Base-by-base conservation (phyloP, 2,113 vertebrate genomes). In the Phocoena phocoena region DNA sequence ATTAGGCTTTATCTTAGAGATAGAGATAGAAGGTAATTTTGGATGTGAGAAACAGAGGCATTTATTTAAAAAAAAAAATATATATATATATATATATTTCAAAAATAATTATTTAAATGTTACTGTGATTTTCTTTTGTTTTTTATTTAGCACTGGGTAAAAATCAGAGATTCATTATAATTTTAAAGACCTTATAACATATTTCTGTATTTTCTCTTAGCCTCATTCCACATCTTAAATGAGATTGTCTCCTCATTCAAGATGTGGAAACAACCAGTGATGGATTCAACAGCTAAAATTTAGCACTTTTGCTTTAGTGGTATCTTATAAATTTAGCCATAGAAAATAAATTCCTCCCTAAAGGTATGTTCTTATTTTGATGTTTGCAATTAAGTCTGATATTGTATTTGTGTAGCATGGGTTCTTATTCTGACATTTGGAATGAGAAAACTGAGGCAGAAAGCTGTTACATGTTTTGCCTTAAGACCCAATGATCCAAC, bases 391-490 rank as follows among this genome's bases (percentile, higher is more conserved):
- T 91, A 95, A 95, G 74, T 70, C 20, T 76, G 2, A 6, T 47
- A 93, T 74, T 84, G 9, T 21, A 68, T 68, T 92, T 79, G 36
- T 93, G 55, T 38, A 87, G 25, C 21, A 21, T 55, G 65, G 25
- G 38, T 84, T 91, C 80, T 96, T 93, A 91, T 88, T 88, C 17
- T 8, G 71, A 55, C 33, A 92, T 83, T 77, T 93, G 36, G 2
- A 90, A 67, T 86, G 17, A 93, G 50, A 90, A 67, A 84, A 85
- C 26, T 71, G 74, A 91, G 70, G 53, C n/a, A 91, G 12, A 95
- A 92, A 44, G 0, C 41, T 70, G 1, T 88, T 83, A 17, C 0
- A 21, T 50, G 26, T 68, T 95, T 97, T 93, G 21, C 58, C 28
- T 31, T 60, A 93, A 93, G 68, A 41, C 6, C 3, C 20, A 90